Evolutionary conservation across 2,113 vertebrate genomes (phyloP), one percentile per base, ranked within the genome.

Genomic region (Phyllostomus hastatus): DNA sequence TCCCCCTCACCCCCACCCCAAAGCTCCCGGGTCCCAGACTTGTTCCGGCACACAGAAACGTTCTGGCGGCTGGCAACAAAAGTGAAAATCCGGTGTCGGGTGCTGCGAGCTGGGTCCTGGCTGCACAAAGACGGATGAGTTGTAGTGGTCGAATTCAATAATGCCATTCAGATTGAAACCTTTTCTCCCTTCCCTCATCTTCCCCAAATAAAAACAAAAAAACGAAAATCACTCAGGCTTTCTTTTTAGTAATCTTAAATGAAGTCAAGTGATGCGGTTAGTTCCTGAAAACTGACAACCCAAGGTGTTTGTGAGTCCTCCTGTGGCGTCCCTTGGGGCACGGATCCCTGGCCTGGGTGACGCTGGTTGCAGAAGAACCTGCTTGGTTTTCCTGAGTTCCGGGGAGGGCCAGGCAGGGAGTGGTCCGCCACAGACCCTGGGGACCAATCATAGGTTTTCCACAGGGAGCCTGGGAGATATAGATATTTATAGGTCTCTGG

Each of bases 91-190:
- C 2, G 0, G 31, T 22, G 33, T 73, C 70, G 50, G 52, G 79
- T 75, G 59, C 64, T 84, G 31, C 2, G 16, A 38, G 52, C 66
- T 75, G 66, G 59, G 54, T 80, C 41, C 94, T 43, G n/a, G 82
- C 14, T 2, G 11, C 85, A 96, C 95, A 97, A 95, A 97, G 90
- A 76, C 75, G 17, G 73, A 85, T 66, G 86, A 85, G 17, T 33
- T 84, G 16, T 17, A 48, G 26, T 89, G 83, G 52, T 92, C 1
- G 2, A 64, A n/a, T 48, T 67, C n/a, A 52, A 52, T 12, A 41
- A 85, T 11, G 59, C 24, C 14, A 52, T 54, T 90, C 57, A 2
- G 28, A n/a, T 72, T 8, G 38, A 90, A 95, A 64, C 59, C 57
- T 83, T 43, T 8, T 46, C 14, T 46, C 64, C 26, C 5, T 2